A percentile compares a stretch with the other conserved stretches of the same genome.
Conservation (phyloP, 2,888 invertebrate genomes). For the Resseliella maxima region DNA sequence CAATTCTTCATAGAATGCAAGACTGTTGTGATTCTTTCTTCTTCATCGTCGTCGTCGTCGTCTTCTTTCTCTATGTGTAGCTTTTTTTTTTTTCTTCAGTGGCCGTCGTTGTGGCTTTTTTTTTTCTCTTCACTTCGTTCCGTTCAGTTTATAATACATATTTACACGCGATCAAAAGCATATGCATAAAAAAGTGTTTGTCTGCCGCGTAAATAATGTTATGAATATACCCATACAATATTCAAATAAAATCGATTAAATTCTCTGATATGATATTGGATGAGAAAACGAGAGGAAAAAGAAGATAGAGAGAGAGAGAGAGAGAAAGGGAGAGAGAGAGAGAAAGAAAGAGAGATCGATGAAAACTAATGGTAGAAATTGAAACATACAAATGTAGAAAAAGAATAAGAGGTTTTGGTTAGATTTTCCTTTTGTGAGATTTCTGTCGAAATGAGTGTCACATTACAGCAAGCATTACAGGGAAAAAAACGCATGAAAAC, state of each 20-base stretch:
- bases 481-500: background rate
- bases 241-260: constrained; percentile 18
- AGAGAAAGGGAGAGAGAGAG: background rate
- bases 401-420: background rate
- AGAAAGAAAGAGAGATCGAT: background rate
- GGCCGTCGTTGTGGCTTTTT: background rate
- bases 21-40: background rate
- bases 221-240: background rate
- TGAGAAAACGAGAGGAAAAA: background rate
- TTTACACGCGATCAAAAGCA: background rate
- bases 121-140: background rate
- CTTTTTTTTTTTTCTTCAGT: background rate
- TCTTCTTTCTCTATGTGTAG: background rate
- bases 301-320: too few relatives aligned
- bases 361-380: background rate
- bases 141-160: background rate
- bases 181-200: background rate
- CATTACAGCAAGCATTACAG: background rate
- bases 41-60: background rate
- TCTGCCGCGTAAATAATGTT: background rate
- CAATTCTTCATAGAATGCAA: constrained; percentile 17
- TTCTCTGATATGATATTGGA: background rate
- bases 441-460: background rate
- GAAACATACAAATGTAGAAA: too few relatives aligned
- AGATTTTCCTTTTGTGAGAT: too few relatives aligned